Evolutionary conservation across 1,140 invertebrate genomes (phyloP), one percentile per base, ranked within the genome.

Genomic region (honey bee (Apis mellifera)): DNA sequence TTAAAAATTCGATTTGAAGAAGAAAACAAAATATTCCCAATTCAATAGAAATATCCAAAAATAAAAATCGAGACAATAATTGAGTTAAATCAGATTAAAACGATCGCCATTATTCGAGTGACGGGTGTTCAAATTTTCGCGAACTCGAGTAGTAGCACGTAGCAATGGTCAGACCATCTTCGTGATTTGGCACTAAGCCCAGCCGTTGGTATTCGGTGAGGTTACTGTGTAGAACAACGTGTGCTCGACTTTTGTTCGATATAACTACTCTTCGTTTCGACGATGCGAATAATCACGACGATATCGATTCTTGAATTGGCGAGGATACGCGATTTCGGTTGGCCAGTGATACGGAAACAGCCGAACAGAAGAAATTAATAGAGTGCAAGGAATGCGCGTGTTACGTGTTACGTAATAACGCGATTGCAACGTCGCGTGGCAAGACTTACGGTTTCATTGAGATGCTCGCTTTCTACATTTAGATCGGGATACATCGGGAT

Each of bases 191-290:
- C 82, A 83, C 7, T 11, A 0, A 8, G 23, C 82, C 82, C 69
- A 54, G 23, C 2, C 55, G 70, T 52, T 72, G 76, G 82, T 79
- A 82, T 82, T 83, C 72, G 23, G 54, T 83, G 21, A 50, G 74
- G 26, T 57, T 52, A 55, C 66, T 17, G 75, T 78, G 75, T 71
- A 65, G 69, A 78, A 78, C 66, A 71, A 59, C 19, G 81, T 77
- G 52, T 64, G 85, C 76, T 71, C 83, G 72, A 88, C 42, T 64
- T 88, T 84, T 86, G 62, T 86, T 84, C 84, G 62, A 88, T 66
- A 78, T 57, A 82, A 32, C 77, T 32, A 77, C 74, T 65, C 55
- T 19, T 23, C 8, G 26, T 23, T 42, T 42, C 69, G 52, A 15
- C n/a, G 17, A 48, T 0, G 15, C 32, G 59, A 26, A 65, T 13